These are phyloP conservation scores for Polydesmus complanatus DNA, from an alignment of 2,888 invertebrate species.

Conservation along the genomic window DNA sequence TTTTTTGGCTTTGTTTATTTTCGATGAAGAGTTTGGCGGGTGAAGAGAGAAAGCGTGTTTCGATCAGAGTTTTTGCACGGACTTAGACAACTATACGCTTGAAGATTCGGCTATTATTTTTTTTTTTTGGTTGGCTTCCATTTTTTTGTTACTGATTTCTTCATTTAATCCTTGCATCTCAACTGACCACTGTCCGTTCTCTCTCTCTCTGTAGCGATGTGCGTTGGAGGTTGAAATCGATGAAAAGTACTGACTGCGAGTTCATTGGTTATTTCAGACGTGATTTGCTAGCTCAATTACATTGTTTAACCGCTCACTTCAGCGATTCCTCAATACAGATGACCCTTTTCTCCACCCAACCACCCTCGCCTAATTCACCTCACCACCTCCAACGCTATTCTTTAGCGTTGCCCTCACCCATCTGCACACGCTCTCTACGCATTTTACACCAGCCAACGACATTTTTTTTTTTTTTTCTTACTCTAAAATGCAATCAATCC, in stretches of 20 bases:
- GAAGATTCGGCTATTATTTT: too few species aligned
- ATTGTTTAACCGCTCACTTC: neutral
- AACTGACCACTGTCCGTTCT: too few species aligned
- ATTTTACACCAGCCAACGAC: neutral
- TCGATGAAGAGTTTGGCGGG: too few species aligned
- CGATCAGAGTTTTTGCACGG: too few species aligned
- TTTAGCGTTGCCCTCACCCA: neutral
- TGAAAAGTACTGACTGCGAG: neutral
- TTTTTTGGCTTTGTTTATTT: too few species aligned
- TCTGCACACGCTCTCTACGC: neutral
- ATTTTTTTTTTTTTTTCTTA: neutral
- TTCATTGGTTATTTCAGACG: neutral
- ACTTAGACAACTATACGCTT: too few species aligned
- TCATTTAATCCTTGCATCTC: too few species aligned
- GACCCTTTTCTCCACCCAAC: neutral
- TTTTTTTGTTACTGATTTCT: too few species aligned
- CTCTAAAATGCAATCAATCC: too few species aligned
- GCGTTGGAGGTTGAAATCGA: neutral
- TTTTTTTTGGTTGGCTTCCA: too few species aligned
- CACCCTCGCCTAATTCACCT: neutral
- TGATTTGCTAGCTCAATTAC: neutral
- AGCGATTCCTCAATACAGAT: neutral
- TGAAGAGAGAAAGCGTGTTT: too few species aligned
- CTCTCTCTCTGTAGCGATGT: neutral
- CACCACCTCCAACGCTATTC: neutral